Evolutionary conservation across 2,888 invertebrate species (phyloP).

Genomic region (Creontiades dilutus): DNA sequence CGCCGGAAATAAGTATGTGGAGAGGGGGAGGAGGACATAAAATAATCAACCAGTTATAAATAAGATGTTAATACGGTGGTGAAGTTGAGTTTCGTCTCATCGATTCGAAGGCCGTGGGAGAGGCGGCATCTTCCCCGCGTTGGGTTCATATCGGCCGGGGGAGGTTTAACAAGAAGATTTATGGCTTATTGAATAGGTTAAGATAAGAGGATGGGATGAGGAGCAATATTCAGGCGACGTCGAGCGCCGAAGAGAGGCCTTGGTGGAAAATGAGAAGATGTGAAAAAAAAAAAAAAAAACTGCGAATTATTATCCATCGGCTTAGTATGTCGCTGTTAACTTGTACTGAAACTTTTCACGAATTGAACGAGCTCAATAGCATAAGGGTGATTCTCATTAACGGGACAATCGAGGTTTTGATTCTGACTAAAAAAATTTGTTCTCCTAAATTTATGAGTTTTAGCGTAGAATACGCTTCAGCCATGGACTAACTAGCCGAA

Average conservation of each 20-base stretch:
- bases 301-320: not conserved
- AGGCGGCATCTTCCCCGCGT: not conserved
- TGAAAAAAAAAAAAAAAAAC: no score
- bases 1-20: not conserved
- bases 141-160: not conserved
- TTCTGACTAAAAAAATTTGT: no score
- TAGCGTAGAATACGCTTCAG: no score
- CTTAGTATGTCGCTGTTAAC: no score
- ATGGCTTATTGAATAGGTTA: slow-evolving; percentile 63
- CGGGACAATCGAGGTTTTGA: no score
- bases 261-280: not conserved
- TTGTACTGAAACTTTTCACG: no score
- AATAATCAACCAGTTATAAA: slow-evolving; percentile 9
- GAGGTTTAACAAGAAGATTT: slow-evolving; percentile 46
- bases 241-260: not conserved
- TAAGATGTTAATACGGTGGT: slow-evolving; percentile 34
- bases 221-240: slow-evolving; percentile 19
- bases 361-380: no score
- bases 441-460: no score
- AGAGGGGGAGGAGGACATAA: not conserved
- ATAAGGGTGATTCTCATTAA: no score
- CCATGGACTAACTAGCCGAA: no score
- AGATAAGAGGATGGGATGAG: slow-evolving; percentile 44
- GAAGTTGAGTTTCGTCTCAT: slow-evolving; percentile 3
- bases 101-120: not conserved